Conservation (phyloP, 2,888 invertebrate genomes). For the Oscheius sp. region DNA sequence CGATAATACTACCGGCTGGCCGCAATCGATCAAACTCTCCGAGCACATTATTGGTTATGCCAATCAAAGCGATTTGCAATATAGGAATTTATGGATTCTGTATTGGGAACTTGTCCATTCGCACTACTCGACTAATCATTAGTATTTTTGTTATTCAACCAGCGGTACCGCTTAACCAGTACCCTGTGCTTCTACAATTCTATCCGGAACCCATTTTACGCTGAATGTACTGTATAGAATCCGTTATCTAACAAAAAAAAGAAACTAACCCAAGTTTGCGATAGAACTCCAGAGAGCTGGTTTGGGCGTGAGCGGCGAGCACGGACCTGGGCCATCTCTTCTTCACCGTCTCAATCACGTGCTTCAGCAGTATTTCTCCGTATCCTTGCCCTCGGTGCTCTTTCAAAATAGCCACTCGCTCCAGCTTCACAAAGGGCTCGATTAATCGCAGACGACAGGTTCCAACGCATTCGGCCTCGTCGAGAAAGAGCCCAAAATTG, state of each 20-base stretch:
- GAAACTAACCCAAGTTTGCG: constrained; percentile 32
- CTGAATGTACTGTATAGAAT: background rate
- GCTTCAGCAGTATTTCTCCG: constrained; percentile 1
- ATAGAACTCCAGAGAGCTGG: constrained; percentile 22
- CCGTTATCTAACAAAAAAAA: background rate
- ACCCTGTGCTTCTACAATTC: no score
- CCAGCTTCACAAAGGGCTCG: constrained; percentile 31
- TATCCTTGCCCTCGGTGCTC: constrained; percentile 9
- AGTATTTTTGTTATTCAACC: no score
- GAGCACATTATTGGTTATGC: no score
- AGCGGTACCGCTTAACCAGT: no score
- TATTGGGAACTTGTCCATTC: no score
- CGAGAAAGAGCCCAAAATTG: background rate
- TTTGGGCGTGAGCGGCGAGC: constrained; percentile 37
- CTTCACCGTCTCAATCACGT: background rate
- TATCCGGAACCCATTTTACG: background rate
- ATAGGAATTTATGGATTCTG: no score
- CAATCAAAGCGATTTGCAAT: no score
- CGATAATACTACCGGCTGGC: no score
- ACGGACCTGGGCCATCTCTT: constrained; percentile 16
- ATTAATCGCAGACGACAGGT: constrained; percentile 26
- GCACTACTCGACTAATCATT: no score
- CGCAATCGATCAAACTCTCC: no score
- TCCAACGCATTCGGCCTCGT: background rate
- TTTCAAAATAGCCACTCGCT: constrained; percentile 33